Conservation (phyloP, 2,113 vertebrate genomes). For the Manacus vitellinus region DNA sequence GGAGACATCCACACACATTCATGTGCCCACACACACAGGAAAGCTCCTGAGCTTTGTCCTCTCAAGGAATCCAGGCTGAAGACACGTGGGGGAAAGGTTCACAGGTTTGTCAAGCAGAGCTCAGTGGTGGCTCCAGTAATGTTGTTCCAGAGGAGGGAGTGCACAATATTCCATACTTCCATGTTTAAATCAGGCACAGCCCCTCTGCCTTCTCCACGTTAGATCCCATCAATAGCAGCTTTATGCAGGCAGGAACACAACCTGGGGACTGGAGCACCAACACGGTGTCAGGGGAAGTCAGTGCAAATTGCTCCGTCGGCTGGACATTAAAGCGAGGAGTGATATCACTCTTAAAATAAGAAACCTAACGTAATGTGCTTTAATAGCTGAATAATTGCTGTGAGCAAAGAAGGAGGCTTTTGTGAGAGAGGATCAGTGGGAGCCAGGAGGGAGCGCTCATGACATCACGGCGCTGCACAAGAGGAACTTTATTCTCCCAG, state of each 20-base stretch:
- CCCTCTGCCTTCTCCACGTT: neutral
- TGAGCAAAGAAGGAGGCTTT: conserved; percentile 76
- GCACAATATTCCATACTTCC: neutral
- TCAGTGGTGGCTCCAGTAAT: neutral
- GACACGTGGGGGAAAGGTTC: neutral
- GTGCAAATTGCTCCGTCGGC: conserved; percentile 74
- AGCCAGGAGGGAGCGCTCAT: conserved; percentile 79
- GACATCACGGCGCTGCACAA: conserved; percentile 86
- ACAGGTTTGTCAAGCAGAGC: neutral
- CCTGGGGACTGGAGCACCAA: conserved; percentile 64
- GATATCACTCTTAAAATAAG: conserved; percentile 82
- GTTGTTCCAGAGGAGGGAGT: neutral
- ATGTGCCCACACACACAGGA: neutral
- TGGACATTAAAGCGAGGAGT: conserved; percentile 75
- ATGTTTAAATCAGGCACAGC: conserved; percentile 35
- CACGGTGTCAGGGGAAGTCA: conserved; percentile 75
- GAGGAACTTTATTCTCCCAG: conserved; percentile 81
- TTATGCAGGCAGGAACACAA: conserved; percentile 69
- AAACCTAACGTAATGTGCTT: conserved; percentile 80
- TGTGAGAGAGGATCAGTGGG: conserved; percentile 65
- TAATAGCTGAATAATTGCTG: conserved; percentile 80
- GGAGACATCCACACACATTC: neutral
- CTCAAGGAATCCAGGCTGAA: neutral
- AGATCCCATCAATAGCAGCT: conserved; percentile 71
- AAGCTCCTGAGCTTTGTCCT: neutral